Conservation (phyloP, 2,797 vertebrate species). For the Telmatherina bonti region DNA sequence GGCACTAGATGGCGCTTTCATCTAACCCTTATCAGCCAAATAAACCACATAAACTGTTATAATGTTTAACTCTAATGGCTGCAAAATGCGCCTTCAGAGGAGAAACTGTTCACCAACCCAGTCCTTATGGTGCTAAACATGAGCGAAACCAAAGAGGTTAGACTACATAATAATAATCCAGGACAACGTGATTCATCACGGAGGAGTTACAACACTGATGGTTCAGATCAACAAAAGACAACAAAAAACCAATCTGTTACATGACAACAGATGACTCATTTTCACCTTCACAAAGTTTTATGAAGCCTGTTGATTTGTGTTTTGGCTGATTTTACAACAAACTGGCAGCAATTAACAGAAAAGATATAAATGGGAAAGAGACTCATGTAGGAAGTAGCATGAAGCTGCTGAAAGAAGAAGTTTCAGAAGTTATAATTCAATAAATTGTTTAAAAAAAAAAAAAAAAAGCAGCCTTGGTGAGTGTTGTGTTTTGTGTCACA, state of each 20-base stretch:
- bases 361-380: not conserved
- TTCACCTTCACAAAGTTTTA: not conserved
- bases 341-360: not conserved
- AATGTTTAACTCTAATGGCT: too few relatives aligned
- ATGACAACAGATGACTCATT: slow-evolving; percentile 21
- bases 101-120: not conserved
- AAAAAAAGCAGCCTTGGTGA: not conserved
- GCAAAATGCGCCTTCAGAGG: not conserved
- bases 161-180: not conserved
- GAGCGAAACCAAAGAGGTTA: not conserved
- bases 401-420: not conserved
- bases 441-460: too few relatives aligned
- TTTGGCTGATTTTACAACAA: not conserved
- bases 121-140: not conserved
- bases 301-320: too few relatives aligned
- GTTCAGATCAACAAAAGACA: not conserved
- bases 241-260: not conserved
- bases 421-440: too few relatives aligned
- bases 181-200: slow-evolving; percentile 16
- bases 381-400: slow-evolving; percentile 13
- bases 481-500: not conserved
- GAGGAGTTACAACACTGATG: not conserved
- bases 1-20: slow-evolving; percentile 62
- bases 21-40: not conserved
- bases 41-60: not conserved